Percentiles rank a stretch among this genome's conserved stretches.
phyloP scores from a whole-genome alignment of 2,113 vertebrate genomes.

The Dipodomys ordii region DNA sequence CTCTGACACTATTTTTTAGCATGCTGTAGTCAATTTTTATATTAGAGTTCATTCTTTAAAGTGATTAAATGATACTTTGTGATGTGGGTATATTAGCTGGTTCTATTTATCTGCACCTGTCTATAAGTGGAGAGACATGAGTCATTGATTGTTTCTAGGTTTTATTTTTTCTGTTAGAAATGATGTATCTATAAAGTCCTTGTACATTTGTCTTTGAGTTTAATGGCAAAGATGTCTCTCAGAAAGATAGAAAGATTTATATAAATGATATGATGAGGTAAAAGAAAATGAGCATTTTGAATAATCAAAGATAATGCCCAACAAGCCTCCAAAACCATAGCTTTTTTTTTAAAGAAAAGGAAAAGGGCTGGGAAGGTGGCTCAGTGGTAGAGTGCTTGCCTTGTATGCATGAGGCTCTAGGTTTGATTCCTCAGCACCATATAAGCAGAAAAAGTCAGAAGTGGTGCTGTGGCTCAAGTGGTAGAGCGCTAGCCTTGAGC shows the following conservation, averaged over 20 bases:
- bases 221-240: conserved; percentile 27
- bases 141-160: not conserved
- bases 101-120: not conserved
- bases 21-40: not conserved
- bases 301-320: conserved; percentile 2
- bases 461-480: too few relatives aligned
- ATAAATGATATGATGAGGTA: not conserved
- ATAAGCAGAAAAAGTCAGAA: too few relatives aligned
- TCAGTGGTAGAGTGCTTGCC: too few relatives aligned
- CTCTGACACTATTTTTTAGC: not conserved
- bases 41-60: conserved; percentile 28
- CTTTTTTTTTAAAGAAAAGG: not conserved
- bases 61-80: not conserved
- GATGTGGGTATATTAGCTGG: not conserved
- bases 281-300: conserved; percentile 52
- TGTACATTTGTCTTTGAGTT: not conserved
- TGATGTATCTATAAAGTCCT: not conserved
- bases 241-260: conserved; percentile 23
- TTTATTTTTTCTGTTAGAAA: conserved; percentile 23
- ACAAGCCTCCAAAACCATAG: not conserved
- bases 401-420: too few relatives aligned
- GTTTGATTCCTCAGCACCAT: too few relatives aligned
- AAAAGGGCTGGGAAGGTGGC: too few relatives aligned
- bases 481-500: too few relatives aligned
- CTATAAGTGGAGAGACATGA: not conserved